Percentiles rank a stretch among this genome's conserved stretches.
Conservation (phyloP, 2,888 invertebrate species). For the Euspilapteryx auroguttella region DNA sequence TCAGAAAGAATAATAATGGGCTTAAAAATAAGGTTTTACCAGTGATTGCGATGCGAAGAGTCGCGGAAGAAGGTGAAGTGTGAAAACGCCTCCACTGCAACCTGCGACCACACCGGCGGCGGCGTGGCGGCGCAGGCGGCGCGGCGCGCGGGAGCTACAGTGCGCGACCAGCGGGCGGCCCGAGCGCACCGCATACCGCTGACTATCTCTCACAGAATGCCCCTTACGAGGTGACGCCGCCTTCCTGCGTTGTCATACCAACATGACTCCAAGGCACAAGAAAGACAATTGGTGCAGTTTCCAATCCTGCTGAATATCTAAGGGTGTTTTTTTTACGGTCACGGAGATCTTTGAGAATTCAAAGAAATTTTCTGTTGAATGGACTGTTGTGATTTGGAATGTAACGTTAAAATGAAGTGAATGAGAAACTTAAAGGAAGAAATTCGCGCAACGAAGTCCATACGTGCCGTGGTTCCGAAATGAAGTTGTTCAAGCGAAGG, state of each 20-base stretch:
- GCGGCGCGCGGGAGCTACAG: slow-evolving; percentile 23
- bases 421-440: too few relatives aligned
- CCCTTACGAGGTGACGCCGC: slow-evolving; percentile 12
- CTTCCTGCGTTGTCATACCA: slow-evolving; percentile 16
- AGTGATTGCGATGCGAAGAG: not conserved
- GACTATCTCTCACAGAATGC: too few relatives aligned
- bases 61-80: not conserved
- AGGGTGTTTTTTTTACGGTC: not conserved
- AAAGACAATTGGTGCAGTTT: slow-evolving; percentile 9
- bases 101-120: slow-evolving; percentile 3
- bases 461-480: slow-evolving; percentile 25
- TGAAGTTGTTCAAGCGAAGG: slow-evolving; percentile 57
- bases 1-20: too few relatives aligned
- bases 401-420: too few relatives aligned
- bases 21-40: too few relatives aligned
- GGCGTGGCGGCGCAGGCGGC: slow-evolving; percentile 5
- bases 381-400: too few relatives aligned
- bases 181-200: slow-evolving; percentile 27
- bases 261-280: slow-evolving; percentile 16
- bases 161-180: slow-evolving; percentile 44
- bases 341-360: not conserved
- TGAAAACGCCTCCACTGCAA: too few relatives aligned
- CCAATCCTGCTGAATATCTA: not conserved
- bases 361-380: not conserved
- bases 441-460: too few relatives aligned